Conservation (phyloP, 2,888 invertebrate species). For the Drosophila mimica region DNA sequence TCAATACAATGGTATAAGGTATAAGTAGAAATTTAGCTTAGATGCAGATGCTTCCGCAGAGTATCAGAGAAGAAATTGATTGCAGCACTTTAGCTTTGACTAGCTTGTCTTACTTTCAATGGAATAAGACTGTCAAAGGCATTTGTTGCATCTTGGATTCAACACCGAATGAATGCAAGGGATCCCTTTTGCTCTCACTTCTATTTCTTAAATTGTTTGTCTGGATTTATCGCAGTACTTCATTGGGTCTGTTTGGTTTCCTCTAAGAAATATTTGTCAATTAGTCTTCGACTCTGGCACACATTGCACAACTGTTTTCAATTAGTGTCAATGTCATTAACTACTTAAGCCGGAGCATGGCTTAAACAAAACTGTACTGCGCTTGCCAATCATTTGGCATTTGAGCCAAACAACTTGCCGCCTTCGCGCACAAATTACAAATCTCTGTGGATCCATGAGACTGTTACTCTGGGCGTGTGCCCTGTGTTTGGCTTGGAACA, state of each 20-base stretch:
- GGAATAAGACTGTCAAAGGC: not conserved
- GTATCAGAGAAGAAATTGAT: not conserved
- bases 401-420: constrained; percentile 38
- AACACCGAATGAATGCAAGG: not conserved
- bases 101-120: not conserved
- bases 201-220: not conserved
- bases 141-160: not conserved
- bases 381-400: constrained; percentile 31
- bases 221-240: not conserved
- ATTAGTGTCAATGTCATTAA: constrained; percentile 58
- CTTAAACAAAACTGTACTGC: constrained; percentile 55
- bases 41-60: not conserved
- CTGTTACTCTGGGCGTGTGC: constrained; percentile 45
- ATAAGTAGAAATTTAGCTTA: not conserved
- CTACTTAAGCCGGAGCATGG: constrained; percentile 5
- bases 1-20: too few relatives aligned
- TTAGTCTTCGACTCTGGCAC: constrained; percentile 1
- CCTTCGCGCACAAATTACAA: constrained; percentile 18
- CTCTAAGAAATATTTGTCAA: not conserved
- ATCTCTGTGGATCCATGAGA: constrained; percentile 43
- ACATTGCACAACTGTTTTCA: constrained; percentile 57
- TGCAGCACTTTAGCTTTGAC: not conserved
- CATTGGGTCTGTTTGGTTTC: not conserved
- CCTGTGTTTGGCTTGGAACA: constrained; percentile 29
- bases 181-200: not conserved